These are phyloP conservation scores for Drosophila gaucha DNA, from an alignment of 2,888 invertebrate species.

Conservation along the genomic window DNA sequence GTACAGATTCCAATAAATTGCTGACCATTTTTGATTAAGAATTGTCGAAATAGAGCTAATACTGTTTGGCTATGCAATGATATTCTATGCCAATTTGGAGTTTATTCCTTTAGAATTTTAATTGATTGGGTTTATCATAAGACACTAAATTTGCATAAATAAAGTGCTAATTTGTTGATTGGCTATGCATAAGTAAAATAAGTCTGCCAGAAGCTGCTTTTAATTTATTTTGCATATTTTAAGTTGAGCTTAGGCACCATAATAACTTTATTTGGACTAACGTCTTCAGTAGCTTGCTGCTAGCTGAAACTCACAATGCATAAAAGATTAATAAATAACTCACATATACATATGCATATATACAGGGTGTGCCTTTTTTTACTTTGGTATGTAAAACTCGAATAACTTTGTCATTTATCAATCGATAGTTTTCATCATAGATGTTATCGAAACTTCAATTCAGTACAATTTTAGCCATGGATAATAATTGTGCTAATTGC, in stretches of 20 bases:
- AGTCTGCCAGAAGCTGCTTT: not conserved
- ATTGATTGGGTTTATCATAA: not conserved
- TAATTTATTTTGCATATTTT: not conserved
- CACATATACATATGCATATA: too few species aligned
- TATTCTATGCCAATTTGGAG: not conserved
- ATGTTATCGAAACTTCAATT: too few species aligned
- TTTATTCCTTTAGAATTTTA: too few species aligned
- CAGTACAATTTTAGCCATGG: too few species aligned
- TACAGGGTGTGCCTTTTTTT: too few species aligned
- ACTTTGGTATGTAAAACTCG: too few species aligned
- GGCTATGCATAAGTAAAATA: fast-evolving
- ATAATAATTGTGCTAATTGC: too few species aligned
- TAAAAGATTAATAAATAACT: conserved; percentile 1
- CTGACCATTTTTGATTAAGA: conserved; percentile 11
- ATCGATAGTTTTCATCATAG: too few species aligned
- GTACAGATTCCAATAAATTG: conserved; percentile 15
- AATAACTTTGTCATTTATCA: too few species aligned
- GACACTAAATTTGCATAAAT: not conserved
- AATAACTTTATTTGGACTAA: not conserved
- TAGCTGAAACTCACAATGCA: not conserved
- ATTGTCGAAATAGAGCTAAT: too few species aligned
- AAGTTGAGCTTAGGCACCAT: not conserved
- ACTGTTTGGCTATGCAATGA: conserved; percentile 8
- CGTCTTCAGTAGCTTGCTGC: not conserved
- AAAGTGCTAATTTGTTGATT: not conserved